Conservation (phyloP, 2,888 invertebrate species). For the Sinopyrophorus schimmeli region DNA sequence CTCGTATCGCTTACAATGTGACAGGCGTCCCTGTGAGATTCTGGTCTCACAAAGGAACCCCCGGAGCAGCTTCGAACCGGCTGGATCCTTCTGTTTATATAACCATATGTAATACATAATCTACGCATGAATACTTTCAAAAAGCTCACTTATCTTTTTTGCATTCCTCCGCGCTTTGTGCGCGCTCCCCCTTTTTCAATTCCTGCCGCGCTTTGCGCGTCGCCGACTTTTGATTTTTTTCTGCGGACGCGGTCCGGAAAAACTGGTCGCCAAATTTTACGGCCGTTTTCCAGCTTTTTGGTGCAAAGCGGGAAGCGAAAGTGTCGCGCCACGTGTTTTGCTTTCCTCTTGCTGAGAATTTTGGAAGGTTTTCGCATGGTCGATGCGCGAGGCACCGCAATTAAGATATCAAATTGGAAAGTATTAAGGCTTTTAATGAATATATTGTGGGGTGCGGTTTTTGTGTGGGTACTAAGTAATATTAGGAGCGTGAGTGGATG, state of each 20-base stretch:
- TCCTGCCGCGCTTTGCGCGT: too few species aligned
- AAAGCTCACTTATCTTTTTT: constrained; percentile 49
- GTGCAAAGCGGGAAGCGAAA: constrained; percentile 12
- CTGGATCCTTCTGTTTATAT: constrained; percentile 45
- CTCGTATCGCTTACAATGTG: constrained; percentile 52
- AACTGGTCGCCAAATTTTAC: too few species aligned
- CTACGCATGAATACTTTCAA: constrained; percentile 55
- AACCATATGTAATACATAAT: constrained; percentile 52
- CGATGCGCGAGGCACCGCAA: too few species aligned
- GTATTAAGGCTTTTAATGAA: neutral
- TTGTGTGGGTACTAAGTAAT: constrained; percentile 1
- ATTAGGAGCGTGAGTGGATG: constrained; percentile 11
- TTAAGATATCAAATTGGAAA: too few species aligned
- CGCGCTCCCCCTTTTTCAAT: constrained; percentile 10
- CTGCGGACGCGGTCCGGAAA: too few species aligned
- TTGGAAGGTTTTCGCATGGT: neutral
- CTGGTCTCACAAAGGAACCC: constrained; percentile 34
- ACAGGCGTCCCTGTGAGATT: constrained; percentile 48
- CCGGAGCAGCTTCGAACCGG: constrained; percentile 37
- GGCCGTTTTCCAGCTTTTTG: too few species aligned
- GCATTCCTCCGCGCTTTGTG: constrained; percentile 43
- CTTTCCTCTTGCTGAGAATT: too few species aligned
- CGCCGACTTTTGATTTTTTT: too few species aligned
- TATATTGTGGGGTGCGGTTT: neutral
- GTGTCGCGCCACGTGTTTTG: constrained; percentile 22